Evolutionary conservation across 2,888 invertebrate genomes (phyloP).

Genomic region (Desoria tigrina): DNA sequence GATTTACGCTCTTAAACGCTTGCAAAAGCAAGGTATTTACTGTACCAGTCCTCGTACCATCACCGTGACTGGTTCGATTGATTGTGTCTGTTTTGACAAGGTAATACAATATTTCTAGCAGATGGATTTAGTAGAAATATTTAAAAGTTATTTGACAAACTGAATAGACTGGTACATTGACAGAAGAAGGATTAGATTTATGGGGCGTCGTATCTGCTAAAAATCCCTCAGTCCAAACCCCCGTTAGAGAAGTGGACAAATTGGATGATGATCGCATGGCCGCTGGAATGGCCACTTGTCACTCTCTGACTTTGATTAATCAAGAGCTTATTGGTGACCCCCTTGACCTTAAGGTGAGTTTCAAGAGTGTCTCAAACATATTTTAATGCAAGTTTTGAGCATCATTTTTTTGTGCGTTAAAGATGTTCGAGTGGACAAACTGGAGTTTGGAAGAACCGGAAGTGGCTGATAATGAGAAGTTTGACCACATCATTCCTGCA

Average conservation of each 20-base stretch:
- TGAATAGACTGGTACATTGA: constrained; percentile 86
- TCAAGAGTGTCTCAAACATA: not conserved
- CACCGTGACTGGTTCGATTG: not conserved
- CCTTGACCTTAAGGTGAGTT: constrained; percentile 76
- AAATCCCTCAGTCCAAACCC: not conserved
- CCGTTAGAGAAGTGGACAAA: constrained; percentile 51
- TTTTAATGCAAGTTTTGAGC: not conserved
- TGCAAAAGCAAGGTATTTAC: not conserved
- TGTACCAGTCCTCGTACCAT: constrained; percentile 5
- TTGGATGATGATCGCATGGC: constrained; percentile 28
- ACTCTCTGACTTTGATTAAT: constrained; percentile 86
- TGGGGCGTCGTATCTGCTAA: constrained; percentile 78
- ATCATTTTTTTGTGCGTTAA: too few species aligned
- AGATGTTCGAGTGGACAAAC: constrained; percentile 93
- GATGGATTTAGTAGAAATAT: too few species aligned
- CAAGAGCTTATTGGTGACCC: constrained; percentile 86
- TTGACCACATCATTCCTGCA: constrained; percentile 82
- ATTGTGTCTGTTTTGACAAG: constrained; percentile 5
- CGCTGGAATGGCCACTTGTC: constrained; percentile 83
- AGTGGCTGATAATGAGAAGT: constrained; percentile 78
- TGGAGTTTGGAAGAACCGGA: constrained; percentile 88
- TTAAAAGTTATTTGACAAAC: too few species aligned
- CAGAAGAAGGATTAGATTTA: constrained; percentile 93
- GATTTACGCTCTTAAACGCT: not conserved
- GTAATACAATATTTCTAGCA: not conserved